Base-by-base conservation (phyloP, 2,113 vertebrate species). In the Oncorhynchus kisutch region DNA sequence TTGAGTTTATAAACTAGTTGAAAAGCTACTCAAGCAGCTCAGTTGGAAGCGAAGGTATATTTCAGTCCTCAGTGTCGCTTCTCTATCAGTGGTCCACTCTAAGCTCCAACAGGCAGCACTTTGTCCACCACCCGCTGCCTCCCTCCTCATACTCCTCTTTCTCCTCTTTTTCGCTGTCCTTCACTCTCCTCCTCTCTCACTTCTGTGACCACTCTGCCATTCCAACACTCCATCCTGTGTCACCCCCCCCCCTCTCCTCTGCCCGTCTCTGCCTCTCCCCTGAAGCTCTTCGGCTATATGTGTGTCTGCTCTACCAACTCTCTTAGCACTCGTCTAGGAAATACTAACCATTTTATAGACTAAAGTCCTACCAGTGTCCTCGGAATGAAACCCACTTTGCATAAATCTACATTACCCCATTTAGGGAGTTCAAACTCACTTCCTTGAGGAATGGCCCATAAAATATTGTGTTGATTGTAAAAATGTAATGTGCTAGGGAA, bases 161-260 rank as follows among this genome's bases (percentile, higher is more conserved):
- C 48, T 78, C 69, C 54, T 39, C 16, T 16, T 54, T 16, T 45
- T 45, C 27, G 57, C 13, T 20, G n/a, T 62, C 34, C 67, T 67
- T 65, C 45, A 34, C 86, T 29, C 51, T 70, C 75, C 82, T 31
- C 12, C 60, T 25, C 39, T 45, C 25, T 65, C 74, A 73, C 39
- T 13, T 22, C 6, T 20, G 11, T 14, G 4, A 45, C 39, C 39
- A 25, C 25, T 7, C 11, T 48, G 29, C 4, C 69, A 54, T 1
- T 4, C 0, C 39, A n/a, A 70, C 48, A 54, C 72, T 12, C 24
- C 16, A 27, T 70, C 31, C 62, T 65, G 62, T 71, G 39, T 45
- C 39, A 45, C 39, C 39, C 39, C 39, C 39, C 73, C 31, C 59
- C 72, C 18, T 13, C 39, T 24, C 20, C 20, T 39, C 18, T 34